These are phyloP conservation scores for Virgularia gustaviana DNA, from an alignment of 92 coral and sea anemone species.

Conservation along the genomic window DNA sequence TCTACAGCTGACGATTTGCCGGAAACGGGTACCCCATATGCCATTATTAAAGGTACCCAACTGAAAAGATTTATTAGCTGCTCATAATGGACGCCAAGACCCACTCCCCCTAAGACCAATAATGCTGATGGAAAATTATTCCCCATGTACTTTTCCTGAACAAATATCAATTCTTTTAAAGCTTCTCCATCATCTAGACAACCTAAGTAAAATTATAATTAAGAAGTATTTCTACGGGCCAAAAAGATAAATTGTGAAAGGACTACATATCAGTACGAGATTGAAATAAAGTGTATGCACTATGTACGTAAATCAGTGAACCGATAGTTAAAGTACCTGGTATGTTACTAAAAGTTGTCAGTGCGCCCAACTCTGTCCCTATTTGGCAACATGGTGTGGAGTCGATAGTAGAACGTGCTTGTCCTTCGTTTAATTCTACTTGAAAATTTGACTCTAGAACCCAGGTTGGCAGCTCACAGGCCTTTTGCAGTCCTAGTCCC, in stretches of 20 bases:
- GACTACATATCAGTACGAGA: neutral
- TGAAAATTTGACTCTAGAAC: slow-evolving; percentile 41
- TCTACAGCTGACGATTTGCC: slow-evolving; percentile 42
- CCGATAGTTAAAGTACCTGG: neutral
- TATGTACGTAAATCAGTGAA: no score
- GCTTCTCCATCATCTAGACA: neutral
- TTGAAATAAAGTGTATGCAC: no score
- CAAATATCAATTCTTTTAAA: neutral
- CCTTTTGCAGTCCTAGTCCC: slow-evolving; percentile 41
- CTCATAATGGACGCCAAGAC: slow-evolving; percentile 44
- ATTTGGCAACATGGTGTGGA: neutral
- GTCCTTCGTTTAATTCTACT: slow-evolving; percentile 16
- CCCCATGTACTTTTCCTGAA: slow-evolving; percentile 29
- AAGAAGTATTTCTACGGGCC: neutral
- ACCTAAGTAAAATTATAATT: neutral
- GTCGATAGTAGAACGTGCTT: neutral
- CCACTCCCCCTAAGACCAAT: slow-evolving; percentile 42
- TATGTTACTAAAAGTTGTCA: neutral
- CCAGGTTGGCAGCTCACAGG: slow-evolving; percentile 45
- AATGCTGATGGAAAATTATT: slow-evolving; percentile 42
- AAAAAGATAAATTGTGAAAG: neutral
- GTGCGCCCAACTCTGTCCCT: neutral
- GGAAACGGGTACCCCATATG: slow-evolving; percentile 51
- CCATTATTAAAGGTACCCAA: slow-evolving; percentile 35
- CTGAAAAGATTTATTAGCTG: slow-evolving; percentile 16